Conservation (phyloP, 2,113 vertebrate genomes). For the Sceloporus undulatus region DNA sequence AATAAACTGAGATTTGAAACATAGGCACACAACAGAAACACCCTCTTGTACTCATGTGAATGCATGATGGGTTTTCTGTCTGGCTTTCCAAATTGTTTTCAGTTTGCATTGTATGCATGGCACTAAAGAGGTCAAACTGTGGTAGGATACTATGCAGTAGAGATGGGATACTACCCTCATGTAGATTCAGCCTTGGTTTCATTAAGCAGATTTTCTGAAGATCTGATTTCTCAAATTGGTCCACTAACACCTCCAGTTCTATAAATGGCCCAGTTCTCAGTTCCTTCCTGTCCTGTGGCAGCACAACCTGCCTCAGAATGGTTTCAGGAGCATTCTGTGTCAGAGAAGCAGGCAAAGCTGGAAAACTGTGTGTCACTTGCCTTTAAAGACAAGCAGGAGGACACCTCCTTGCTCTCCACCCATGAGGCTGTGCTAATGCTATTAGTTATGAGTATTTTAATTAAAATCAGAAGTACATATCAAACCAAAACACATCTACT, state of each 20-base stretch:
- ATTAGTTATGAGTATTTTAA: neutral
- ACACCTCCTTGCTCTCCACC: neutral
- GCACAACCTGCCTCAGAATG: neutral
- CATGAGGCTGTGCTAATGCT: neutral
- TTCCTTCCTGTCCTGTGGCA: neutral
- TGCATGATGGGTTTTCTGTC: too few species aligned
- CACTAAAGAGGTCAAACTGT: too few species aligned
- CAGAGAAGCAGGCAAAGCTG: neutral
- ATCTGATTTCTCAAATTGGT: constrained; percentile 14
- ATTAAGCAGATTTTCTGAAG: constrained; percentile 2
- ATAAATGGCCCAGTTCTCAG: neutral
- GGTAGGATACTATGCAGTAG: too few species aligned
- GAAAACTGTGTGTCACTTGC: neutral
- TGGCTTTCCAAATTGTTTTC: too few species aligned
- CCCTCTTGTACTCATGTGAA: too few species aligned
- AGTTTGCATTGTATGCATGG: too few species aligned
- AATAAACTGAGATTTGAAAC: too few species aligned
- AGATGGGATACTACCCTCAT: too few species aligned
- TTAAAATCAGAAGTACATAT: neutral
- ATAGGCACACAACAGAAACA: too few species aligned
- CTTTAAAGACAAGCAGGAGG: neutral
- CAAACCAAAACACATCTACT: neutral
- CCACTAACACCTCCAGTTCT: neutral
- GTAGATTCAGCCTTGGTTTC: too few species aligned
- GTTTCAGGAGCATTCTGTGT: neutral